A percentile compares a stretch with the other conserved stretches of the same genome.
Evolutionary conservation across 2,888 invertebrate species (phyloP).

Genomic region (Ophion ventricosus): DNA sequence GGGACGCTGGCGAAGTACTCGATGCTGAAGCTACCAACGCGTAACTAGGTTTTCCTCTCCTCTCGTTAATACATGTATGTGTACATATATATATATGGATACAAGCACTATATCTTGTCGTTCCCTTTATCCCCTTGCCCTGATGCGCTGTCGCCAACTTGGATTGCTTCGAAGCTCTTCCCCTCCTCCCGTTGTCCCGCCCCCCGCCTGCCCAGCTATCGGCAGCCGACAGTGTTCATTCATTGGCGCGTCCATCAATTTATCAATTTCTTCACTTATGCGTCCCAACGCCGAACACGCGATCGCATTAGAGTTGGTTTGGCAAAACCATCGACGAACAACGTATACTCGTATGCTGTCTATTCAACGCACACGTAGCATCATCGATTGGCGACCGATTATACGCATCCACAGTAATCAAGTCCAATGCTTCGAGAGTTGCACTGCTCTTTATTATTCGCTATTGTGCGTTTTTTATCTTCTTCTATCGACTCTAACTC

Average conservation of each 20-base stretch:
- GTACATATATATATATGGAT: not conserved
- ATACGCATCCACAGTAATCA: not conserved
- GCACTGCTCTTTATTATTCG: not conserved
- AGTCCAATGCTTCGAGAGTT: not conserved
- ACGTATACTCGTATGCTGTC: not conserved
- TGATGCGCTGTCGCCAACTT: constrained; percentile 47
- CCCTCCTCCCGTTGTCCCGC: not conserved
- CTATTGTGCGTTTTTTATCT: not conserved
- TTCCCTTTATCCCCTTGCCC: constrained; percentile 42
- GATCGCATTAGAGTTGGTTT: constrained; percentile 65
- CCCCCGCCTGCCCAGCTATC: not conserved
- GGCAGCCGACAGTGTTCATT: constrained; percentile 56
- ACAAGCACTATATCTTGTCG: constrained; percentile 9
- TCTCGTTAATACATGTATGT: constrained; percentile 32
- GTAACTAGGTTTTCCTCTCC: constrained; percentile 67
- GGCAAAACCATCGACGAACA: not conserved
- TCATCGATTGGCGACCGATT: constrained; percentile 52
- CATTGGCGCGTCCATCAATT: constrained; percentile 68
- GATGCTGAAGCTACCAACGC: constrained; percentile 56
- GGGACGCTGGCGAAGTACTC: constrained; percentile 64
- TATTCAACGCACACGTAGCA: not conserved
- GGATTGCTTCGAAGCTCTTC: constrained; percentile 21
- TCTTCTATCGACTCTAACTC: not conserved
- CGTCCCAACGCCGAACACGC: constrained; percentile 68
- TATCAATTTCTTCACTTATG: constrained; percentile 70